phyloP scores from a whole-genome alignment of 2,888 invertebrate species.

The Metellina segmentata region DNA sequence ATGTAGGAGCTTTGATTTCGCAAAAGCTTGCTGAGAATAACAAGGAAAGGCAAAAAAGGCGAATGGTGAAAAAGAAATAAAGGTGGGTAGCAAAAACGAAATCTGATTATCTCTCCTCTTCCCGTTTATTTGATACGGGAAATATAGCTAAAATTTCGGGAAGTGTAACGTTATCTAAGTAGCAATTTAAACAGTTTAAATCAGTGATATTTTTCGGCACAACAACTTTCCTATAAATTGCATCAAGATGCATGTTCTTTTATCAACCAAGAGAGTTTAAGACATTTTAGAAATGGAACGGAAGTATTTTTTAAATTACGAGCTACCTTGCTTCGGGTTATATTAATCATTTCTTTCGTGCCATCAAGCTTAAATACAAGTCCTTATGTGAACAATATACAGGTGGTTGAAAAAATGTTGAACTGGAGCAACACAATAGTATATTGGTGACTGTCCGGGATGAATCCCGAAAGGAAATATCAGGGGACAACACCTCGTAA shows the following conservation, averaged over 20 bases:
- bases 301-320: background rate
- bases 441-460: too few species aligned
- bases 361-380: too few species aligned
- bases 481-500: too few species aligned
- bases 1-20: constrained; percentile 48
- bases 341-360: too few species aligned
- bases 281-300: background rate
- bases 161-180: constrained; percentile 28
- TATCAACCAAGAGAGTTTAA: background rate
- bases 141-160: constrained; percentile 15
- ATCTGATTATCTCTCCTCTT: constrained; percentile 40
- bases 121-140: constrained; percentile 34
- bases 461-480: too few species aligned
- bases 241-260: background rate
- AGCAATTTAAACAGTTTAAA: constrained; percentile 27
- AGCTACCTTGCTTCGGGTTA: too few species aligned
- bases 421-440: too few species aligned
- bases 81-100: constrained; percentile 8
- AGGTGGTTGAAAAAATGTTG: too few species aligned
- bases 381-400: too few species aligned
- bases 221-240: background rate
- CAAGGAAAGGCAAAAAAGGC: constrained; percentile 1
- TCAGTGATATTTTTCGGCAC: background rate
- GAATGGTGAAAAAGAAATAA: constrained; percentile 5
- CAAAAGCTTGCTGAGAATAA: constrained; percentile 15